Evolutionary conservation across 2,888 invertebrate species (phyloP).

Genomic region (Sialis lutaria): DNA sequence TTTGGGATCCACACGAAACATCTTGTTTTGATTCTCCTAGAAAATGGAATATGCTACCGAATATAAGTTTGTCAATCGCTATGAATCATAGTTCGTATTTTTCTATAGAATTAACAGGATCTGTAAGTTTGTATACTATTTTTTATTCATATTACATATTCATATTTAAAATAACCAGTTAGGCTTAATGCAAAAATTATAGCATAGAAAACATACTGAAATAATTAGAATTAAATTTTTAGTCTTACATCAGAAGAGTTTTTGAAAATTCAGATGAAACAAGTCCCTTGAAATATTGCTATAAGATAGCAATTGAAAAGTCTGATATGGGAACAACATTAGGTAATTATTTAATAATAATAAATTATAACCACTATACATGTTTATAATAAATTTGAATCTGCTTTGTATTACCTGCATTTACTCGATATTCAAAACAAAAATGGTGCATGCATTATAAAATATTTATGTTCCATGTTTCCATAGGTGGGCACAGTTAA

Average conservation of each 20-base stretch:
- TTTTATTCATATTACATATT: neutral
- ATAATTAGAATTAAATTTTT: slow-evolving; percentile 8
- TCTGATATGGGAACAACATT: slow-evolving; percentile 28
- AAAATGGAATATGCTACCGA: slow-evolving; percentile 10
- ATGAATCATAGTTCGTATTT: slow-evolving; percentile 23
- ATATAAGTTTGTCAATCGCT: slow-evolving; percentile 10
- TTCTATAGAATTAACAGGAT: slow-evolving; percentile 27
- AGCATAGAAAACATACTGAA: neutral
- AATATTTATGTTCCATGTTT: no score
- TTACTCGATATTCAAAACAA: no score
- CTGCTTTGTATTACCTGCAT: no score
- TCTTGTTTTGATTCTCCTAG: slow-evolving; percentile 8
- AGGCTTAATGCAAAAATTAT: no score
- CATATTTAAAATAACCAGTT: neutral
- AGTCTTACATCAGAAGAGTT: slow-evolving; percentile 32
- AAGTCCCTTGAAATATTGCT: slow-evolving; percentile 24
- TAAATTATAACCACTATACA: no score
- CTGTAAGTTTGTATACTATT: slow-evolving; percentile 18
- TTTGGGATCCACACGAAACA: slow-evolving; percentile 11
- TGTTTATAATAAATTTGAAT: no score
- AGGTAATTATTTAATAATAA: neutral
- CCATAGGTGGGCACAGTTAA: no score
- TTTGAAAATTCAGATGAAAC: slow-evolving; percentile 19
- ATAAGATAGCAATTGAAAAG: slow-evolving; percentile 29
- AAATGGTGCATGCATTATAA: no score